Conservation (phyloP, 2,113 vertebrate species). For the Chloroceryle aenea region DNA sequence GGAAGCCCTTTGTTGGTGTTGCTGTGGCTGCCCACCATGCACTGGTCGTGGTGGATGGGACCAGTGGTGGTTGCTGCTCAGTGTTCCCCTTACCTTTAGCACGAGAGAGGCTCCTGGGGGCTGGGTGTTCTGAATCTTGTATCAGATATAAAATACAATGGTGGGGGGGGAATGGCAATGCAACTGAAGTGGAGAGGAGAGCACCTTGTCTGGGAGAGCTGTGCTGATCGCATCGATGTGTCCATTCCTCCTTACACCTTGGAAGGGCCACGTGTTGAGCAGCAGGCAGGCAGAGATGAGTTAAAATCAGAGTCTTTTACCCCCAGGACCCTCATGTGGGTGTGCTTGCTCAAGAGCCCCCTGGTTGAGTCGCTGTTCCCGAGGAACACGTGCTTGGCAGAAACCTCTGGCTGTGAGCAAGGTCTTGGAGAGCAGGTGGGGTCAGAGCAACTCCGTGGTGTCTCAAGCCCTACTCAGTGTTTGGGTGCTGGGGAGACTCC, state of each 20-base stretch:
- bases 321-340: fast-evolving
- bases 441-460: background rate
- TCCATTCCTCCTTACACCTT: background rate
- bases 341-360: fast-evolving
- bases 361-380: fast-evolving
- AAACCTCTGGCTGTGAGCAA: background rate
- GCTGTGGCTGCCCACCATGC: background rate
- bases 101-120: background rate
- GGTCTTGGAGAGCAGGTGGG: background rate
- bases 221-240: fast-evolving
- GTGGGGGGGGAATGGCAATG: fast-evolving
- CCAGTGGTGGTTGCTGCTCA: background rate
- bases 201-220: background rate
- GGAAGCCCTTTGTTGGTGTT: background rate
- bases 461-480: fast-evolving
- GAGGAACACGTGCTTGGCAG: background rate
- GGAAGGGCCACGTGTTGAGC: fast-evolving
- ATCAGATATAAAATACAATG: background rate
- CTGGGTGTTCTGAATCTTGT: background rate
- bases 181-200: background rate
- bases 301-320: background rate
- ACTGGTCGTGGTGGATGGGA: background rate
- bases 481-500: background rate
- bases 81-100: background rate
- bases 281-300: background rate